These are phyloP conservation scores for Erebia epiphron DNA, from an alignment of 2,888 invertebrate genomes.

Conservation along the genomic window DNA sequence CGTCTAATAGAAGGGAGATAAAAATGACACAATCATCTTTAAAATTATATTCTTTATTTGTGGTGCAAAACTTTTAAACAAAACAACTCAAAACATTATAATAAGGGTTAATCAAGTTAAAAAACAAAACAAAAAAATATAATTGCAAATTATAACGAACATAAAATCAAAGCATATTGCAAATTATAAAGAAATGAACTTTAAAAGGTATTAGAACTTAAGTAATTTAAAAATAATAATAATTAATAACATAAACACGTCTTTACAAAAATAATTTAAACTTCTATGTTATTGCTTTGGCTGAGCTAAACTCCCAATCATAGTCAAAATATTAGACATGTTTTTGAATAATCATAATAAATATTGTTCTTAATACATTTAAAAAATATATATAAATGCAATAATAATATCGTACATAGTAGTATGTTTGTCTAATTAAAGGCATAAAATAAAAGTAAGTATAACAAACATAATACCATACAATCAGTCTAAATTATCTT, in stretches of 20 bases:
- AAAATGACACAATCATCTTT: not conserved
- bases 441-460: not conserved
- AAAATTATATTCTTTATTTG: slow-evolving; percentile 5
- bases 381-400: not conserved
- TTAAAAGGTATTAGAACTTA: too few species aligned
- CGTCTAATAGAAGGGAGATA: not conserved
- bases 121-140: not conserved
- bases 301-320: not conserved
- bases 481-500: not conserved
- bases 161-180: not conserved
- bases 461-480: not conserved
- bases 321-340: not conserved
- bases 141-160: not conserved
- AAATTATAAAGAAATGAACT: too few species aligned
- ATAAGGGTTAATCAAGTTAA: not conserved
- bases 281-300: not conserved
- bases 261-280: too few species aligned
- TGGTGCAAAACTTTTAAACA: slow-evolving; percentile 1
- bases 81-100: not conserved
- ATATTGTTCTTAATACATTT: too few species aligned
- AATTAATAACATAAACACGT: too few species aligned
- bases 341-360: too few species aligned
- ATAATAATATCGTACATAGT: not conserved
- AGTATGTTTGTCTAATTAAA: not conserved
- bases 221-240: not conserved